Evolutionary conservation across 2,113 vertebrate genomes (phyloP).

Genomic region (Eptatretus burgeri): DNA sequence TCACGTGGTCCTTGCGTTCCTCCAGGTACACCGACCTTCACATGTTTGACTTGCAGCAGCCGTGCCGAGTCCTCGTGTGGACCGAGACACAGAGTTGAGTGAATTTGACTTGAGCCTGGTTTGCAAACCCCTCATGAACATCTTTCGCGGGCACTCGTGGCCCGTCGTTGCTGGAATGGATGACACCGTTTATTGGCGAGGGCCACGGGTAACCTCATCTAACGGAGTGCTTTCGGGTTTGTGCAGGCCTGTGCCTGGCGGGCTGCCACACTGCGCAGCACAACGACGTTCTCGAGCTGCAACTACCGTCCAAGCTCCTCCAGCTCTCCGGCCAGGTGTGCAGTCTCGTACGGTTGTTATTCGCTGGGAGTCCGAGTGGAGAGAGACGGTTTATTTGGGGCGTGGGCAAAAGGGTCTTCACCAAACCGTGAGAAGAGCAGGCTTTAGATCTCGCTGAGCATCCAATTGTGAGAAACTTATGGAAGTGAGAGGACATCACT

Average conservation of each 20-base stretch:
- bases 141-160: neutral
- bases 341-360: neutral
- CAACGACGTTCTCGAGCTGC: conserved; percentile 2
- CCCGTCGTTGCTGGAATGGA: neutral
- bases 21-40: conserved; percentile 21
- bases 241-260: neutral
- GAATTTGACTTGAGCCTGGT: neutral
- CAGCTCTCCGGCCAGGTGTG: neutral
- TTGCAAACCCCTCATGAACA: neutral
- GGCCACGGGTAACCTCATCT: neutral
- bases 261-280: neutral
- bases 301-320: neutral
- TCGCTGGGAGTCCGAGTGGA: neutral
- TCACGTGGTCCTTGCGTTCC: neutral
- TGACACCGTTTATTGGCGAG: neutral
- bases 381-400: neutral
- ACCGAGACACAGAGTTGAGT: conserved; percentile 15
- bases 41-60: conserved; percentile 18
- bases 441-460: too few relatives aligned
- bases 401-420: too few relatives aligned
- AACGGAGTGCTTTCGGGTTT: neutral
- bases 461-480: too few relatives aligned
- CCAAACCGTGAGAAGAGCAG: too few relatives aligned
- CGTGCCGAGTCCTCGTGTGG: conserved; percentile 22
- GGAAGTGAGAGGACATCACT: too few relatives aligned